Evolutionary conservation across 2,888 invertebrate species (phyloP).

Genomic region (Melieria picta): DNA sequence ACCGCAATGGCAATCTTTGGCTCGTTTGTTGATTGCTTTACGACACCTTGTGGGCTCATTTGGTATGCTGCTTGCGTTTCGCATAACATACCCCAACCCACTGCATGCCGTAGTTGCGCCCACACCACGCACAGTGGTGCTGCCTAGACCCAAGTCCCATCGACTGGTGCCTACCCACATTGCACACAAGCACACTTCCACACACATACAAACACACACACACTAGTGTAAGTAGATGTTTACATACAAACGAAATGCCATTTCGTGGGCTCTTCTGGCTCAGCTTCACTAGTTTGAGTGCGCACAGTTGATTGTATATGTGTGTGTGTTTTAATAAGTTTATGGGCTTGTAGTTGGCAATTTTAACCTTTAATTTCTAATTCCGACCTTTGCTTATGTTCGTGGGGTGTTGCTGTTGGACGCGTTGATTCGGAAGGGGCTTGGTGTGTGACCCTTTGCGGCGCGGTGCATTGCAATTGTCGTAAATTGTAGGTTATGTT

Average conservation of each 20-base stretch:
- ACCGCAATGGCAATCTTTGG: conserved; percentile 50
- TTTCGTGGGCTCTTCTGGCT: neutral
- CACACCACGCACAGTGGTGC: neutral
- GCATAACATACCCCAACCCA: conserved; percentile 8
- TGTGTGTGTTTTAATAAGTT: conserved; percentile 37
- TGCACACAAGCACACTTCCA: neutral
- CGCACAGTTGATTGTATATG: neutral
- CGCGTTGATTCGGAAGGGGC: neutral
- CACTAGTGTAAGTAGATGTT: neutral
- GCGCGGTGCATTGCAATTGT: conserved; percentile 17
- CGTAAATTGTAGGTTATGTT: conserved; percentile 9
- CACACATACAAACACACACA: neutral
- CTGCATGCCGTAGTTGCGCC: neutral
- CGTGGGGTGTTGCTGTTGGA: neutral
- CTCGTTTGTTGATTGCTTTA: conserved; percentile 61
- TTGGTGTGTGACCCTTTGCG: conserved; percentile 14
- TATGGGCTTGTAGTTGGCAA: conserved; percentile 36
- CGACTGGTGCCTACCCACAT: too few relatives aligned
- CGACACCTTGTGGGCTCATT: conserved; percentile 59
- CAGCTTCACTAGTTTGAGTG: conserved; percentile 4
- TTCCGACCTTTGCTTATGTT: conserved; percentile 36
- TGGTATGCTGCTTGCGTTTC: conserved; percentile 49
- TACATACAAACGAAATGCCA: too few relatives aligned
- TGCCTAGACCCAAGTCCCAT: too few relatives aligned
- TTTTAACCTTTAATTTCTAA: conserved; percentile 54